phyloP scores from a whole-genome alignment of 2,888 invertebrate genomes.

The Gnatocerus cornutus region DNA sequence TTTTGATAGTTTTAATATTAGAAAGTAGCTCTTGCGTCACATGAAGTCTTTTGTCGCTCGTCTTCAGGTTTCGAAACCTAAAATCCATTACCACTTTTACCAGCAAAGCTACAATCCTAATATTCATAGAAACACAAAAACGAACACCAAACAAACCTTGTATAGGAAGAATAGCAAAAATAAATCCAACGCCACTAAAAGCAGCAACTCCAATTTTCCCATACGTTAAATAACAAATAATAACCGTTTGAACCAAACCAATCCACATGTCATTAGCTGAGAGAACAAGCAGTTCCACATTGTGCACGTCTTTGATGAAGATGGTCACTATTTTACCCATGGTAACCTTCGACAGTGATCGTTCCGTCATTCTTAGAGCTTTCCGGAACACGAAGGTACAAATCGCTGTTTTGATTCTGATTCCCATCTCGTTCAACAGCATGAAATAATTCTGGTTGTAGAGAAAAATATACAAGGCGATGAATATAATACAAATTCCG shows the following conservation, averaged over 20 bases:
- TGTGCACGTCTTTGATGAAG: constrained; percentile 92
- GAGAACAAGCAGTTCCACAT: constrained; percentile 90
- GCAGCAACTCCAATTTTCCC: constrained; percentile 72
- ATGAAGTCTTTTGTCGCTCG: constrained; percentile 58
- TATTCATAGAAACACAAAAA: too few species aligned
- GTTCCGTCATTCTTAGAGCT: constrained; percentile 61
- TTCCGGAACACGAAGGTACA: constrained; percentile 90
- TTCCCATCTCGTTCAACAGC: too few species aligned
- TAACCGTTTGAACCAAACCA: constrained; percentile 87
- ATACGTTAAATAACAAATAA: constrained; percentile 86
- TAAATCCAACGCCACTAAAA: constrained; percentile 73
- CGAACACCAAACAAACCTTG: constrained; percentile 64
- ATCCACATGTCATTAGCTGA: constrained; percentile 95
- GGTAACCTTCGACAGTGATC: constrained; percentile 82
- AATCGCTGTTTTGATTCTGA: constrained; percentile 72
- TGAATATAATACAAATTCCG: too few species aligned
- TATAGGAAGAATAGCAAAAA: constrained; percentile 70
- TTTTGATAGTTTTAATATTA: constrained; percentile 60
- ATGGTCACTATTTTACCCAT: constrained; percentile 85
- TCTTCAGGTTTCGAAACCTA: too few species aligned
- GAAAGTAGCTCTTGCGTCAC: constrained; percentile 58
- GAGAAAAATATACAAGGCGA: too few species aligned
- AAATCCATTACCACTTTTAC: too few species aligned
- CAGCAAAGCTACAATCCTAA: too few species aligned
- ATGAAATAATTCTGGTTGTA: too few species aligned